phyloP scores from a whole-genome alignment of 2,113 vertebrate genomes.

The Leuciscus idus region DNA sequence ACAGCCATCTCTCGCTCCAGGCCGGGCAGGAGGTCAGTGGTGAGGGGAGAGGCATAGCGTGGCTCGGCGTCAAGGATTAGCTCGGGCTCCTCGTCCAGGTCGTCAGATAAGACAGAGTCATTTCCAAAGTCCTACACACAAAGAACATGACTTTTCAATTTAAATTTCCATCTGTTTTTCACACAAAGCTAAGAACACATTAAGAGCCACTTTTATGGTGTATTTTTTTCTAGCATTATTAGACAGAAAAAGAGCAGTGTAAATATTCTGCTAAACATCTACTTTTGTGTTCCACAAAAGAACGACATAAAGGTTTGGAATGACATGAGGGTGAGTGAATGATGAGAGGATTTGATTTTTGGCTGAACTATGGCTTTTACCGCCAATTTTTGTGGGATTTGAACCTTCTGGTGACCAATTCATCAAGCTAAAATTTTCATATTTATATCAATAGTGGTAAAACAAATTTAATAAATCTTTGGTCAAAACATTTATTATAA shows the following conservation, averaged over 20 bases:
- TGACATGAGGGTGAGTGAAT: background rate
- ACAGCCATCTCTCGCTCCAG: constrained; percentile 82
- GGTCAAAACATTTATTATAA: too few relatives aligned
- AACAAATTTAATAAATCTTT: too few relatives aligned
- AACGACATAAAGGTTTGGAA: background rate
- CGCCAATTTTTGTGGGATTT: background rate
- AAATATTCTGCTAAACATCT: background rate
- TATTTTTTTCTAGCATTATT: background rate
- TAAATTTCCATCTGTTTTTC: background rate
- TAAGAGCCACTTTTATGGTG: background rate
- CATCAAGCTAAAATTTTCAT: background rate
- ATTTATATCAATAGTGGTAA: too few relatives aligned
- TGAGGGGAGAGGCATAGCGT: constrained; percentile 65
- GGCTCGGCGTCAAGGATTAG: constrained; percentile 78
- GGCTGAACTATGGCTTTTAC: background rate
- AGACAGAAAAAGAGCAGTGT: background rate
- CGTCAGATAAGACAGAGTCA: constrained; percentile 49
- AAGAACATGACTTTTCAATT: background rate
- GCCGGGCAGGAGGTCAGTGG: constrained; percentile 24
- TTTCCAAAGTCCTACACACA: constrained; percentile 59
- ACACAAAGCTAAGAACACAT: background rate
- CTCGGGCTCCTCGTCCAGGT: constrained; percentile 79
- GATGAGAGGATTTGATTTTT: background rate
- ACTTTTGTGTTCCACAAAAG: background rate
- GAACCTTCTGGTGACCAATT: background rate